A percentile compares a stretch with the other conserved stretches of the same genome.
These are phyloP conservation scores for Lophius piscatorius DNA, from an alignment of 2,113 vertebrate genomes.

Conservation along the genomic window DNA sequence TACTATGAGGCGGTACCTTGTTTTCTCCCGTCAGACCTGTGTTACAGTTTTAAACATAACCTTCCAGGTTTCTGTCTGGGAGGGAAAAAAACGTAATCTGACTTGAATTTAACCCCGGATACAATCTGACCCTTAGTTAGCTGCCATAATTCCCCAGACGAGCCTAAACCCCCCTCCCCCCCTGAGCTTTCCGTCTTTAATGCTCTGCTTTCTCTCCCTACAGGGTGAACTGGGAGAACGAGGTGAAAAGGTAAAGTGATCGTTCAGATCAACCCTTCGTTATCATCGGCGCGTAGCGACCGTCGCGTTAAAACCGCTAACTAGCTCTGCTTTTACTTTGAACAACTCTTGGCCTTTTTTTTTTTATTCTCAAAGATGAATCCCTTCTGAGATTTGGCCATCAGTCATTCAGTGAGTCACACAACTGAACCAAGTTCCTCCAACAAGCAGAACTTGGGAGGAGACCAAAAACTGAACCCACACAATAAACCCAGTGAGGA, in stretches of 20 bases:
- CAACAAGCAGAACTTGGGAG: neutral
- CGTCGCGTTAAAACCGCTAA: too few relatives aligned
- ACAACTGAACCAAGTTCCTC: constrained; percentile 22
- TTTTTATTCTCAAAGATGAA: constrained; percentile 26
- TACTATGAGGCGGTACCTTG: too few relatives aligned
- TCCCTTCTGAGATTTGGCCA: constrained; percentile 28
- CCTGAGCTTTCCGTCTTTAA: constrained; percentile 42
- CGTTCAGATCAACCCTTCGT: constrained; percentile 55
- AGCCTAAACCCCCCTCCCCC: neutral
- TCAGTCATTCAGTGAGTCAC: constrained; percentile 52
- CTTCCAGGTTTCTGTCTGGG: too few relatives aligned
- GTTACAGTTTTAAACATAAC: too few relatives aligned
- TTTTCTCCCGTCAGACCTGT: too few relatives aligned
- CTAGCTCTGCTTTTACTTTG: too few relatives aligned
- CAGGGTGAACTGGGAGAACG: constrained; percentile 93
- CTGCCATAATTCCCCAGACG: constrained; percentile 26
- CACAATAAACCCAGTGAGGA: constrained; percentile 21
- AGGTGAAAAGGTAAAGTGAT: constrained; percentile 91
- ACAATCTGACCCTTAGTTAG: constrained; percentile 60
- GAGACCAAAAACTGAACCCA: constrained; percentile 14
- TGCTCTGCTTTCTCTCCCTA: constrained; percentile 74
- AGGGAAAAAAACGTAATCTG: constrained; percentile 50
- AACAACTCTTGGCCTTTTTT: neutral
- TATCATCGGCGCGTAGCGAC: too few relatives aligned
- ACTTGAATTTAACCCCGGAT: constrained; percentile 69